Evolutionary conservation across 2,888 invertebrate genomes (phyloP), one percentile per base, ranked within the genome.

Genomic region (Andrena marginata): DNA sequence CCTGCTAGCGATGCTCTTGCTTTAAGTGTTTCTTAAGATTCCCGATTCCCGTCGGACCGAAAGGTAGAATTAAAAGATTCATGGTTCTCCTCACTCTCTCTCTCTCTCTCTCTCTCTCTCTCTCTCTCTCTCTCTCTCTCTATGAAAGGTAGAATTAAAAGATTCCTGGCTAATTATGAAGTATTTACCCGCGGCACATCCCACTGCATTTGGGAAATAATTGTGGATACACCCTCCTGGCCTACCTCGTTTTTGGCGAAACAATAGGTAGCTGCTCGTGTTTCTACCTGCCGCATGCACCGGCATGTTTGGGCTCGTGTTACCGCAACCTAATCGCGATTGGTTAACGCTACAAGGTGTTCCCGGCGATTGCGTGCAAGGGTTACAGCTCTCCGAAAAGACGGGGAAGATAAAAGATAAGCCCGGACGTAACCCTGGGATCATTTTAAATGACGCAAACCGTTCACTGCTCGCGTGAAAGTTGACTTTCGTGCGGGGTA

Each of bases 291-390:
- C 64, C 77, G 68, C 29, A 68, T 77, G 76, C 76, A 82, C 69
- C 77, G 74, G 62, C 64, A 63, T 51, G 69, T 86, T 77, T 74
- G 75, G 76, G 86, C 83, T 85, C 85, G 83, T 65, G 67, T 88
- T 88, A 88, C 87, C 60, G 68, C 75, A 83, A 86, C 75, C 80
- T 86, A 86, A 87, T 86, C 84, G 85, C 85, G 77, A 85, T 84
- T 78, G 77, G 85, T 88, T 88, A 88, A 85, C 85, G 81, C 84
- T 51, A 78, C 69, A 74, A 70, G 79, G 65, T 68, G 69, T 68
- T 75, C 76, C 26, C 48, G 68, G 60, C 74, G 76, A 84, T 81
- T 84, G 74, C 76, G 81, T 26, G 70, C 49, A 65, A 42, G 75
- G 74, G 51, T 8, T 31, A 64, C 23, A n/a, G 35, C 23, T 26